A percentile compares a stretch with the other conserved stretches of the same genome.
phyloP scores from a whole-genome alignment of 37 sponge, comb jelly and placozoan genomes.

The Beroe ovata region DNA sequence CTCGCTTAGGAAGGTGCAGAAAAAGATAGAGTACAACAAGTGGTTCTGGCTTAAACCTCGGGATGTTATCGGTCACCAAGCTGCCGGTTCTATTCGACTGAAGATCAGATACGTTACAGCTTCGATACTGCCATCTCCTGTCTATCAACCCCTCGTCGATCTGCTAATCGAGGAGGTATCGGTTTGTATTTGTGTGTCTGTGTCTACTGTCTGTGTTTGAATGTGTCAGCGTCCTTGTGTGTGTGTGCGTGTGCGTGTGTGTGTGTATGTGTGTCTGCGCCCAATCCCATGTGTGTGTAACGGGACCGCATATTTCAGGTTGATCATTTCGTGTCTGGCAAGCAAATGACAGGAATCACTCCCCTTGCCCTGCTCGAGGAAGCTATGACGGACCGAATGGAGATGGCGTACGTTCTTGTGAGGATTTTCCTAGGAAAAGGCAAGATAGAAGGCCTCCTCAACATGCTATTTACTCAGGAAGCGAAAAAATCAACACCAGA shows the following conservation, averaged over 20 bases:
- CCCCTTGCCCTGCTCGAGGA: conserved; percentile 48
- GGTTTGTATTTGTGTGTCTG: too few relatives aligned
- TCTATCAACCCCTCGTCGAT: conserved; percentile 75
- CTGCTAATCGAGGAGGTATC: conserved; percentile 74
- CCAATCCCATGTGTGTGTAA: too few relatives aligned
- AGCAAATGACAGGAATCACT: neutral
- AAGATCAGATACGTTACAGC: conserved; percentile 79
- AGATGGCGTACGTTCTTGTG: conserved; percentile 72
- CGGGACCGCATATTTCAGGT: conserved; percentile 16
- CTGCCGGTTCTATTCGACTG: conserved; percentile 77
- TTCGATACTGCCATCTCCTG: conserved; percentile 73
- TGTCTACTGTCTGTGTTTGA: too few relatives aligned
- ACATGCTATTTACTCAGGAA: conserved; percentile 21
- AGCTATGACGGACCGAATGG: conserved; percentile 40
- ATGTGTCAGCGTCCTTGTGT: too few relatives aligned
- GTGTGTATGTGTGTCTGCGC: neutral
- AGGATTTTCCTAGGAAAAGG: conserved; percentile 84
- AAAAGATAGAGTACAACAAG: conserved; percentile 27
- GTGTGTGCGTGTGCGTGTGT: conserved; percentile 53
- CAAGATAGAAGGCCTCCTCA: conserved; percentile 60
- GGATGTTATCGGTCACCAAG: conserved; percentile 30
- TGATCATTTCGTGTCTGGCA: neutral
- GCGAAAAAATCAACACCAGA: conserved; percentile 23
- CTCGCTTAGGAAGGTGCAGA: neutral
- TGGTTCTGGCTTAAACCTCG: conserved; percentile 42